A percentile compares a stretch with the other conserved stretches of the same genome.
phyloP scores from a whole-genome alignment of 2,113 vertebrate species.

The Psephotus haematonotus region DNA sequence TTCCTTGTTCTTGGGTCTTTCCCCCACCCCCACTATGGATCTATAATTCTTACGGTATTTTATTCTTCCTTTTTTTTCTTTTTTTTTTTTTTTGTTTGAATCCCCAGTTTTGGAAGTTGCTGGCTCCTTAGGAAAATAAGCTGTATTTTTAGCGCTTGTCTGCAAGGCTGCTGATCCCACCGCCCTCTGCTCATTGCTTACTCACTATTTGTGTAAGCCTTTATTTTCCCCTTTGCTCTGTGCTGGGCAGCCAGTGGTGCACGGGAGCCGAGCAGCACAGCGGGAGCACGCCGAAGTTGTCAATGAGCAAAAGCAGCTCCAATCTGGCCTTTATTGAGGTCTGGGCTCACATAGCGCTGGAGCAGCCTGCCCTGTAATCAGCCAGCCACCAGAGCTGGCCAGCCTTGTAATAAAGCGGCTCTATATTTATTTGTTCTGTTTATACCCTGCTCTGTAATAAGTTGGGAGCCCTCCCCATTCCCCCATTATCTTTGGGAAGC shows the following conservation, averaged over 20 bases:
- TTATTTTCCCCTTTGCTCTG: not conserved
- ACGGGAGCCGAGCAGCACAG: not conserved
- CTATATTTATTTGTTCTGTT: slow-evolving; percentile 86
- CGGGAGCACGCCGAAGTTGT: slow-evolving; percentile 9
- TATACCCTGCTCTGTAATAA: slow-evolving; percentile 82
- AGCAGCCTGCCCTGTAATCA: slow-evolving; percentile 82
- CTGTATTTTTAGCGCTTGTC: slow-evolving; percentile 62
- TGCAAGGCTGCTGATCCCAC: not conserved
- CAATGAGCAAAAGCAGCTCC: slow-evolving; percentile 61
- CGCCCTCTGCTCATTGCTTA: slow-evolving; percentile 17
- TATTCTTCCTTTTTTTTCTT: not conserved
- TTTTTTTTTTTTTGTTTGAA: not conserved
- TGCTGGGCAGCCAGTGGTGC: not conserved
- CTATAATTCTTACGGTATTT: slow-evolving; percentile 54
- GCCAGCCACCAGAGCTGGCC: slow-evolving; percentile 74
- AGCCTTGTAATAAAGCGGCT: slow-evolving; percentile 83
- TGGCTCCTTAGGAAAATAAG: slow-evolving; percentile 58
- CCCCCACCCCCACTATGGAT: slow-evolving; percentile 9
- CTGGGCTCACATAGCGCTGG: slow-evolving; percentile 62
- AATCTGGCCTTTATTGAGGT: slow-evolving; percentile 81
- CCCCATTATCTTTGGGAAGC: slow-evolving; percentile 67
- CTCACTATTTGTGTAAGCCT: slow-evolving; percentile 49
- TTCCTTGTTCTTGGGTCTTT: slow-evolving; percentile 63
- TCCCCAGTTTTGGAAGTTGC: slow-evolving; percentile 40
- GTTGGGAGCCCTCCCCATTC: slow-evolving; percentile 65